These are phyloP conservation scores for Australoheros scitulus DNA, from an alignment of 2,113 vertebrate species.

Conservation along the genomic window DNA sequence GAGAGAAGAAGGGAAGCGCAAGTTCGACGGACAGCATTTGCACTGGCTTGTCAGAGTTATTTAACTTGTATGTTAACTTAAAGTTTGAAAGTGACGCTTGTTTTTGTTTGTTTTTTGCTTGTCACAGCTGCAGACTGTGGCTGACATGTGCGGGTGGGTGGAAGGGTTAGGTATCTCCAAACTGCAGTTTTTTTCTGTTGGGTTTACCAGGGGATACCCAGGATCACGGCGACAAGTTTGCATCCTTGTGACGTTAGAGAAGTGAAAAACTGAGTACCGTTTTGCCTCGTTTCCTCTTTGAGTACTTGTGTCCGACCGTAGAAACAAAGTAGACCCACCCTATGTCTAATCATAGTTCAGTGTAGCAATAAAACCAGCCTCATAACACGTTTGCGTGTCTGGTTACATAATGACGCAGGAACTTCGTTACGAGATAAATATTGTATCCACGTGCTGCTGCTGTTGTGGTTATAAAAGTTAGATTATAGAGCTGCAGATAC, in stretches of 20 bases:
- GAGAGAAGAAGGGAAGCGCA: background rate
- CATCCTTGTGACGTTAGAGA: background rate
- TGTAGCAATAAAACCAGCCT: background rate
- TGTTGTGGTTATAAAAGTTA: constrained; percentile 7
- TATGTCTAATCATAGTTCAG: constrained; percentile 10
- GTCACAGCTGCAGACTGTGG: constrained; percentile 41
- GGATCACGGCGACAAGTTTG: background rate
- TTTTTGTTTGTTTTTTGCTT: background rate
- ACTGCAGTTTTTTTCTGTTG: background rate
- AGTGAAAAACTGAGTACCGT: constrained; percentile 3
- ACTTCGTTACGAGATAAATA: background rate
- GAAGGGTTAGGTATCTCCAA: constrained; percentile 8
- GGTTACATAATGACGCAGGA: constrained; percentile 4
- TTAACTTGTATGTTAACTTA: background rate
- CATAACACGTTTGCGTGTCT: background rate
- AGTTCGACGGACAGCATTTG: background rate
- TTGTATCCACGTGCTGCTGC: background rate
- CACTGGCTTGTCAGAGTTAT: accelerated
- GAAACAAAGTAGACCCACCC: constrained; percentile 37
- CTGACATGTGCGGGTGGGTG: constrained; percentile 52
- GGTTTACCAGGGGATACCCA: background rate
- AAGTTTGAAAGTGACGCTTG: background rate
- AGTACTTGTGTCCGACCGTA: constrained; percentile 16
- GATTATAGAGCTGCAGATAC: background rate
- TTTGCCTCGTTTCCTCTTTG: background rate